phyloP scores from a whole-genome alignment of 2,797 vertebrate genomes.

The Myotis findleyi region DNA sequence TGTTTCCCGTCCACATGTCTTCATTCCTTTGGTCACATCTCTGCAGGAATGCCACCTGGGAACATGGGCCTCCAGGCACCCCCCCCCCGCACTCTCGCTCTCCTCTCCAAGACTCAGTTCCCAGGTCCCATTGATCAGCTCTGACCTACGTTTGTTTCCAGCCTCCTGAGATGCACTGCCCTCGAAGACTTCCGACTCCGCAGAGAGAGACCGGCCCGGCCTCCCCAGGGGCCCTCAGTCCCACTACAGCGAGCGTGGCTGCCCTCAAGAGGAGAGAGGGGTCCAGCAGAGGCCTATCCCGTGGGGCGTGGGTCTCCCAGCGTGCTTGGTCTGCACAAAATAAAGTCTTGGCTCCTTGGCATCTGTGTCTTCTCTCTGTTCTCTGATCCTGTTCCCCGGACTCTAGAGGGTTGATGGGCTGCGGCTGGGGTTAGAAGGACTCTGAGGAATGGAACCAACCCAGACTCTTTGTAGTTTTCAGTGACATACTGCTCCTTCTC shows the following conservation, averaged over 20 bases:
- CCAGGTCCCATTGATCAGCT: fast-evolving
- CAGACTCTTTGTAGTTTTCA: fast-evolving
- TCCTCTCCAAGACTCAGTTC: not conserved
- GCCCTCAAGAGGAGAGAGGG: not conserved
- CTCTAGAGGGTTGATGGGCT: no score
- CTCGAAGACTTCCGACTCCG: not conserved
- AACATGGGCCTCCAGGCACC: fast-evolving
- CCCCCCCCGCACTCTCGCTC: fast-evolving
- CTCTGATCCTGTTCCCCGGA: not conserved
- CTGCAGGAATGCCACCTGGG: not conserved
- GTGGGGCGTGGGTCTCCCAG: fast-evolving
- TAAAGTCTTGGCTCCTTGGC: constrained; percentile 85
- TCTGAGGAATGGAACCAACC: not conserved
- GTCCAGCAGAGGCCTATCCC: not conserved
- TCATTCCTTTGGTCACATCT: fast-evolving
- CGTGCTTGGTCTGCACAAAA: constrained; percentile 83
- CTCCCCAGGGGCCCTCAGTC: not conserved
- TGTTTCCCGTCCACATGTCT: not conserved
- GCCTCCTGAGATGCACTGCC: constrained; percentile 22
- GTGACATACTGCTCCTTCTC: fast-evolving
- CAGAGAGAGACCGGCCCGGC: not conserved
- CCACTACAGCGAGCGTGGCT: not conserved
- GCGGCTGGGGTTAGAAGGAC: fast-evolving
- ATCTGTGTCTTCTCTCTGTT: not conserved
- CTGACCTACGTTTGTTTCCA: constrained; percentile 1